Base-by-base conservation (phyloP, 2,888 invertebrate genomes). In the Meliscaeva auricollis region DNA sequence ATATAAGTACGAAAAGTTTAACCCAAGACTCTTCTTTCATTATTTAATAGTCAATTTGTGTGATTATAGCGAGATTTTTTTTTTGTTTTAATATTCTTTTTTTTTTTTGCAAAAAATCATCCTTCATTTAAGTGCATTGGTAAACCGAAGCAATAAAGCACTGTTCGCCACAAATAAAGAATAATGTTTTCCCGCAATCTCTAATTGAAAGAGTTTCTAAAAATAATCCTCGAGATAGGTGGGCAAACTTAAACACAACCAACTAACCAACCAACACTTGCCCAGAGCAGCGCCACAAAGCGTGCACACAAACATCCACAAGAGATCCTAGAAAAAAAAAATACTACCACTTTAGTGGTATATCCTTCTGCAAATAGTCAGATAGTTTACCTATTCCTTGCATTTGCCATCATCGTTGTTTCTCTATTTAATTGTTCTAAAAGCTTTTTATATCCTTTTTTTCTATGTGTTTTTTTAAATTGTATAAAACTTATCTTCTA, bases 131-230 rank as follows among this genome's bases (percentile, higher is more conserved):
- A 48, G 7, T 32, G 7, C 54, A 41, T 26, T 13, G 58, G 66
- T 38, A 13, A 50, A 66, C 66, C 56, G 4, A 9, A 15, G 22
- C 41, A 66, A 66, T 74, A 52, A 79, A 52, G 41, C 30, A 35
- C 35, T 9, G 46, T 11, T 44, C 41, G 44, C 30, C 50, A 5
- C 46, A 62, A 15, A 26, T 5, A 17, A 30, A 11, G 20, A 64
- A 17, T 38, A 30, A 75, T 48, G 26, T 44, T 66, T 76, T 58
- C 11, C 66, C 20, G 2, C 30, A 48, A 13, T 2, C 30, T 32
- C 70, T 66, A 66, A 76, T 72, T 81, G 76, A 76, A 81, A 66
- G 22, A 22, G 8, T 20, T 70, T 81, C 72, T 76, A 72, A 81
- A 81, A 76, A 72, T 81, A 81, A 60, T 50, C 44, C 62, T 26